Conservation (phyloP, 92 coral and sea anemone genomes). For the Ricordea florida region DNA sequence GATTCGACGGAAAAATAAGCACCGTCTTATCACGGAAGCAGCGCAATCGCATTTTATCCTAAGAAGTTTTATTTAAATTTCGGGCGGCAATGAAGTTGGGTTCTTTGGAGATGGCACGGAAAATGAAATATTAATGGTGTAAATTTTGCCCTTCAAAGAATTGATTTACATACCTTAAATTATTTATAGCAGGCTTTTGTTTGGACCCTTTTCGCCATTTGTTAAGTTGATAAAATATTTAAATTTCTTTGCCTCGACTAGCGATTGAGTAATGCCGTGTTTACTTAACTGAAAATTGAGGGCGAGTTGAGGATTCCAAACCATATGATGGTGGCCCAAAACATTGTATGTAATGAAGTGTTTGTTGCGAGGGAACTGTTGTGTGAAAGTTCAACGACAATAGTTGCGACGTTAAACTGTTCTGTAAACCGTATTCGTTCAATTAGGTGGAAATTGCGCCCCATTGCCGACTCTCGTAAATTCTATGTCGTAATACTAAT, state of each 20-base stretch:
- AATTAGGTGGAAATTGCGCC: constrained; percentile 67
- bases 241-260: constrained; percentile 89
- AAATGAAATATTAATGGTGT: constrained; percentile 91
- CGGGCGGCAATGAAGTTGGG: constrained; percentile 18
- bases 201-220: constrained; percentile 79
- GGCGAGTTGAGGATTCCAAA: constrained; percentile 26
- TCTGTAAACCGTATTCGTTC: constrained; percentile 32
- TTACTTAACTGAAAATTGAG: constrained; percentile 71
- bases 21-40: background rate
- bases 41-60: background rate
- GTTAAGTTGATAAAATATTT: constrained; percentile 95
- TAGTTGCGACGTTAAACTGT: background rate
- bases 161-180: constrained; percentile 91
- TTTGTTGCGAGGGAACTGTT: too few species aligned
- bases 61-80: background rate
- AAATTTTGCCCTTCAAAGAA: constrained; percentile 86
- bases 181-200: constrained; percentile 76
- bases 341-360: too few species aligned
- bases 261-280: constrained; percentile 66
- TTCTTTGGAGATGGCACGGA: constrained; percentile 56
- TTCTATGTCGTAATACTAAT: constrained; percentile 53
- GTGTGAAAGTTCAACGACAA: background rate
- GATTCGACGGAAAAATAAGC: background rate
- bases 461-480: constrained; percentile 33
- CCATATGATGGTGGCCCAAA: too few species aligned